Percentiles rank a stretch among this genome's conserved stretches.
Evolutionary conservation across 2,113 vertebrate species (phyloP).

Genomic region (Psilopogon haemacephalus): DNA sequence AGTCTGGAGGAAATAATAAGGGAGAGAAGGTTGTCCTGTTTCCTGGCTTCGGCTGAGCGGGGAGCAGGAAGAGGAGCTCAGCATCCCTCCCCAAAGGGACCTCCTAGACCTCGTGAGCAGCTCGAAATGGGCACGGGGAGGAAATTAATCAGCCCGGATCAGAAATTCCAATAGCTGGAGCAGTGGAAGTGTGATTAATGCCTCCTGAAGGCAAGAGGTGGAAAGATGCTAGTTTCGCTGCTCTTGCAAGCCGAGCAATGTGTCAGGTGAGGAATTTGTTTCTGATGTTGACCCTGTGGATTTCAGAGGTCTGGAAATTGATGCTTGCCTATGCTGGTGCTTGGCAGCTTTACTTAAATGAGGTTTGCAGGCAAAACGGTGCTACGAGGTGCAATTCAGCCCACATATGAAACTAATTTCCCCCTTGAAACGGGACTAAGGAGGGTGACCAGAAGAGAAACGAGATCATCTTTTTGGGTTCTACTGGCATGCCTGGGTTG

Average conservation of each 20-base stretch:
- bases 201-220: slow-evolving; percentile 44
- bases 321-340: slow-evolving; percentile 35
- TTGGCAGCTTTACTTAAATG: slow-evolving; percentile 63
- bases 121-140: neutral
- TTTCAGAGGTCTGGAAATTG: slow-evolving; percentile 39
- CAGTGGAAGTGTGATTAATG: slow-evolving; percentile 54
- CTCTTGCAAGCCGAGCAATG: slow-evolving; percentile 50
- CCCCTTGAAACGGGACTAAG: slow-evolving; percentile 36
- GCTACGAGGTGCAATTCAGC: slow-evolving; percentile 46
- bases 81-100: neutral
- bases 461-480: slow-evolving; percentile 50
- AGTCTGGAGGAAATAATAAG: slow-evolving; percentile 48
- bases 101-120: neutral
- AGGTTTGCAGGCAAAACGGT: slow-evolving; percentile 34
- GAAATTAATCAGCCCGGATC: slow-evolving; percentile 52
- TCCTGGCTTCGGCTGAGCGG: neutral
- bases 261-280: slow-evolving; percentile 30
- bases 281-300: slow-evolving; percentile 5
- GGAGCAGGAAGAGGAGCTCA: slow-evolving; percentile 9
- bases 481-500: slow-evolving; percentile 13
- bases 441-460: slow-evolving; percentile 45
- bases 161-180: slow-evolving; percentile 56
- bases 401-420: slow-evolving; percentile 62
- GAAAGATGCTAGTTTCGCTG: slow-evolving; percentile 12
- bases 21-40: slow-evolving; percentile 10